Evolutionary conservation across 30 jellyfish, hydroid and myxozoan species (phyloP).

Genomic region (Turritopsis rubra): DNA sequence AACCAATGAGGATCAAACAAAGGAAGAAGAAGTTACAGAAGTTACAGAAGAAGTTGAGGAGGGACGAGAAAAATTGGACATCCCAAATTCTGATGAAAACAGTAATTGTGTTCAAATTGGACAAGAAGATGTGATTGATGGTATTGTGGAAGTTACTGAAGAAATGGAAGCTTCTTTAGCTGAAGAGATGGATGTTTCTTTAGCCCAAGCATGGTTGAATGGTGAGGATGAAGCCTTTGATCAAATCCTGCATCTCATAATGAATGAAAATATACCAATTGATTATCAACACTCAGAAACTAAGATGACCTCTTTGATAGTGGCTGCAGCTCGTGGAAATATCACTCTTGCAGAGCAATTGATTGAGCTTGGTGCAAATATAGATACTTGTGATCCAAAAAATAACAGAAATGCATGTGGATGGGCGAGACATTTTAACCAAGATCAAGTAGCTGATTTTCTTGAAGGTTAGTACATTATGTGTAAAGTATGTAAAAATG

Average conservation of each 20-base stretch:
- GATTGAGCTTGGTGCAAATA: slow-evolving; percentile 69
- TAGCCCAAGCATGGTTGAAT: slow-evolving; percentile 69
- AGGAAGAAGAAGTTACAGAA: neutral
- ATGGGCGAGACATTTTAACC: slow-evolving; percentile 77
- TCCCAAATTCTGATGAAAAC: neutral
- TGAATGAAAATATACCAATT: slow-evolving; percentile 59
- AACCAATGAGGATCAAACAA: neutral
- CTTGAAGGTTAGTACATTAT: slow-evolving; percentile 10
- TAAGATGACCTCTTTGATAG: slow-evolving; percentile 72
- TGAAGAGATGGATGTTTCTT: slow-evolving; percentile 7
- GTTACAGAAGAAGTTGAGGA: neutral
- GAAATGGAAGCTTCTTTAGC: too few relatives aligned
- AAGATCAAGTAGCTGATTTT: slow-evolving; percentile 36
- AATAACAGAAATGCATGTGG: slow-evolving; percentile 47
- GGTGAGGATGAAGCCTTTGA: slow-evolving; percentile 84
- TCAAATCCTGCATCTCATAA: slow-evolving; percentile 54
- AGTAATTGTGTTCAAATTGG: neutral
- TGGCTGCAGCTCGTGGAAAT: slow-evolving; percentile 86
- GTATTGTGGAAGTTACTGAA: slow-evolving; percentile 4
- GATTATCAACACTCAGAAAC: slow-evolving; percentile 73
- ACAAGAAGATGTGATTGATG: slow-evolving; percentile 17
- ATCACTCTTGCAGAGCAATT: slow-evolving; percentile 61
- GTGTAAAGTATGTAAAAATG: neutral
- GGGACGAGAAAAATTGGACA: neutral
- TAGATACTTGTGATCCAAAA: slow-evolving; percentile 47